A percentile compares a stretch with the other conserved stretches of the same genome.
These are phyloP conservation scores for Plemyria rubiginata DNA, from an alignment of 2,888 invertebrate species.

Conservation along the genomic window DNA sequence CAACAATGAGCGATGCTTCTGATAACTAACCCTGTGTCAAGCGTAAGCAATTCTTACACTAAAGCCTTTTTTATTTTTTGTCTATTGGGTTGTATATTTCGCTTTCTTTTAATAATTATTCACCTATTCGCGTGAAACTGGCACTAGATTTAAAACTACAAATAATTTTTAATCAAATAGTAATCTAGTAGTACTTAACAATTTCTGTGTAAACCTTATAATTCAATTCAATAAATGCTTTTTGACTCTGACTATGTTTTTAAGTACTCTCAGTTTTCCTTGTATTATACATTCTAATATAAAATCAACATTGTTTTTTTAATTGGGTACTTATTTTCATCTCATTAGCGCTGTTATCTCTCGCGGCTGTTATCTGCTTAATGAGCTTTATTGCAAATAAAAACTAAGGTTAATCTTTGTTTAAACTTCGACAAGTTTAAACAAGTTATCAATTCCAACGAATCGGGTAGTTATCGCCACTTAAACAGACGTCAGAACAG, in stretches of 20 bases:
- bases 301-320: constrained; percentile 28
- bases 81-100: neutral
- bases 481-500: neutral
- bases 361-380: constrained; percentile 31
- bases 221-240: too few species aligned
- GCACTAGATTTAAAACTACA: too few species aligned
- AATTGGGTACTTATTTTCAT: constrained; percentile 35
- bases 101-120: constrained; percentile 2
- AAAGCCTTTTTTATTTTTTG: neutral
- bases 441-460: neutral
- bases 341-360: constrained; percentile 40
- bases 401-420: constrained; percentile 34
- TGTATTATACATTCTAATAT: too few species aligned
- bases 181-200: too few species aligned
- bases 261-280: too few species aligned
- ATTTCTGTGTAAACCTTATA: too few species aligned
- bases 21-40: neutral
- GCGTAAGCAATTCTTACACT: neutral
- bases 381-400: constrained; percentile 31
- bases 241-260: too few species aligned
- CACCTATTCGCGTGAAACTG: neutral
- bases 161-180: too few species aligned
- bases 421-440: constrained; percentile 20
- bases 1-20: too few species aligned
- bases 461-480: constrained; percentile 17